Percentiles rank a stretch among this genome's conserved stretches.
These are phyloP conservation scores for Nylanderia fulva DNA, from an alignment of 1,140 invertebrate species.

Conservation along the genomic window DNA sequence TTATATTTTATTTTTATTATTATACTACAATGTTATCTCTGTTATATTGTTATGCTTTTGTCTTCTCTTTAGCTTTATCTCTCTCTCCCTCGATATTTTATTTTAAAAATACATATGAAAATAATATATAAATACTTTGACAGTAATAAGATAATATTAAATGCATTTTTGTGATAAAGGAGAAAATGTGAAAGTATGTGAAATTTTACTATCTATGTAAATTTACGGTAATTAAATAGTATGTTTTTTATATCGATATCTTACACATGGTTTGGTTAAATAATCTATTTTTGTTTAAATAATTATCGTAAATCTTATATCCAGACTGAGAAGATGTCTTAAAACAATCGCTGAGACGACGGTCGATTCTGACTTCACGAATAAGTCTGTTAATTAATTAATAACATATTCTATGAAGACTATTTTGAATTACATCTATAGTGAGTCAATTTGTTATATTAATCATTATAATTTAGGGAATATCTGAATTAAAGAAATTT, in stretches of 20 bases:
- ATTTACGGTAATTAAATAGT: background rate
- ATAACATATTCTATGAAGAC: background rate
- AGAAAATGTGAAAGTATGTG: background rate
- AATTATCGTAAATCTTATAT: conserved; percentile 26
- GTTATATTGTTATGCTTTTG: background rate
- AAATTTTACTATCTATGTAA: conserved; percentile 26
- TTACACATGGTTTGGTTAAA: conserved; percentile 4
- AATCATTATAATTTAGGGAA: background rate
- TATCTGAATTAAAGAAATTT: background rate
- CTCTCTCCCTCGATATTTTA: background rate
- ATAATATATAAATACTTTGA: background rate
- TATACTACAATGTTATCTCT: background rate
- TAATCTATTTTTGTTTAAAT: background rate
- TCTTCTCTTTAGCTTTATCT: background rate
- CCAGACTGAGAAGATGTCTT: background rate
- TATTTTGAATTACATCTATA: conserved; percentile 13
- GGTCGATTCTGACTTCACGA: background rate
- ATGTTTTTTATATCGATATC: conserved; percentile 6
- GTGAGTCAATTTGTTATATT: background rate
- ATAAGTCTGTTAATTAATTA: conserved; percentile 28
- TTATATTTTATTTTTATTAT: background rate
- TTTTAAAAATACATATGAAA: background rate
- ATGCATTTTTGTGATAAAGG: background rate
- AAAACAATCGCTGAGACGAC: background rate
- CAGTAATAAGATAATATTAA: background rate